A percentile compares a stretch with the other conserved stretches of the same genome.
phyloP scores from a whole-genome alignment of 2,888 invertebrate genomes.

The Ypsolopha sequella region DNA sequence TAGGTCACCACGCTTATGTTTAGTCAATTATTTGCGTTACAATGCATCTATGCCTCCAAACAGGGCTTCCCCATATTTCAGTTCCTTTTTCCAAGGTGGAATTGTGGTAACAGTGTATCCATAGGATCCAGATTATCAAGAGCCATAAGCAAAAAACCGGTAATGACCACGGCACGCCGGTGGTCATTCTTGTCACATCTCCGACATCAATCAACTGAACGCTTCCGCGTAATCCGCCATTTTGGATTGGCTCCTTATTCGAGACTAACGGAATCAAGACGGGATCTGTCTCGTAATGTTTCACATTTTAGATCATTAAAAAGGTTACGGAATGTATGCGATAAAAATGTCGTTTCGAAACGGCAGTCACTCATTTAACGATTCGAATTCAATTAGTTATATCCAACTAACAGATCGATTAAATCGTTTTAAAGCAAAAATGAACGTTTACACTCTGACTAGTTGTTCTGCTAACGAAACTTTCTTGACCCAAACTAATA shows the following conservation, averaged over 20 bases:
- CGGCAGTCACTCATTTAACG: too few species aligned
- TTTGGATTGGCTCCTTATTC: constrained; percentile 5
- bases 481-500: constrained; percentile 2
- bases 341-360: too few species aligned
- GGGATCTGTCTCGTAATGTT: too few species aligned
- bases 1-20: too few species aligned
- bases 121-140: not conserved
- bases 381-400: too few species aligned
- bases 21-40: too few species aligned
- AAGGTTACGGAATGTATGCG: too few species aligned
- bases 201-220: constrained; percentile 8
- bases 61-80: too few species aligned
- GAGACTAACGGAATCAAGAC: not conserved
- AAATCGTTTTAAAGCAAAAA: constrained; percentile 1
- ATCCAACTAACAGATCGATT: not conserved
- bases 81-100: too few species aligned
- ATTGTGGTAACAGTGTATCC: too few species aligned
- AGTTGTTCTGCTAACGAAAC: not conserved
- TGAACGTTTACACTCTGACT: constrained; percentile 7
- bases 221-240: constrained; percentile 6
- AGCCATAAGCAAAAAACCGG: constrained; percentile 6
- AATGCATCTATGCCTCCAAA: too few species aligned
- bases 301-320: too few species aligned
- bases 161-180: constrained; percentile 10
- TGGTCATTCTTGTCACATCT: constrained; percentile 9